Evolutionary conservation across 2,888 invertebrate genomes (phyloP), one percentile per base, ranked within the genome.

Genomic region (Blastobasis adustella): DNA sequence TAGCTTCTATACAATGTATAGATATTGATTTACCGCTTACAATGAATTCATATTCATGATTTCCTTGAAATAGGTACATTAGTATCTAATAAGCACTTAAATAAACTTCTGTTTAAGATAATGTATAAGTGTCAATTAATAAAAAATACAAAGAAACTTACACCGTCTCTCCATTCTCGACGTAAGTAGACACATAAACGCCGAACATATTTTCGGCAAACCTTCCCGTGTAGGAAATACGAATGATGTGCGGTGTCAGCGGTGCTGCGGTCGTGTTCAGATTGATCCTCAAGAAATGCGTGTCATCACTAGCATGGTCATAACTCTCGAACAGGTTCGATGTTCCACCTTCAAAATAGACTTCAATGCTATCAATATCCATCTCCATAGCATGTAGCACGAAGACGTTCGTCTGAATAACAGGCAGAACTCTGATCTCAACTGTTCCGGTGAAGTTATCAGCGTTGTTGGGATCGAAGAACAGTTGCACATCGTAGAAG

Each of bases 141-240:
- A n/a, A 39, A 41, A 38, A 42, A 10, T 37, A 5, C 8, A 50
- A 42, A 40, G 6, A 56, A 62, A 82, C 85, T 82, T 64, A 87
- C 86, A 71, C 63, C 23, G 59, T 60, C 10, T 55, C 58, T 10
- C 63, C 67, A 9, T 68, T 58, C 0, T 61, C 58, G 8, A 71
- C 58, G 56, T 92, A 93, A 4, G 82, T 89, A 41, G 92, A 90
- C 37, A 90, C 78, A 59, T 93, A 93, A 37, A 94, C 88, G 23
- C 94, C 94, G 52, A 90, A 90, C 70, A 92, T 86, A 44, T 91
- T 89, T 10, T 82, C 82, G 41, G 90, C 90, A 52, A 92, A 90
- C 4, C 73, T 69, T 0, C 91, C 93, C 0, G 67, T 71, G 61
- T 91, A 95, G 0, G 80, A 69, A 54, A 94, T 91, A 52, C 82